Base-by-base conservation (phyloP, 2,113 vertebrate genomes). In the Cephalopholis sonnerati region DNA sequence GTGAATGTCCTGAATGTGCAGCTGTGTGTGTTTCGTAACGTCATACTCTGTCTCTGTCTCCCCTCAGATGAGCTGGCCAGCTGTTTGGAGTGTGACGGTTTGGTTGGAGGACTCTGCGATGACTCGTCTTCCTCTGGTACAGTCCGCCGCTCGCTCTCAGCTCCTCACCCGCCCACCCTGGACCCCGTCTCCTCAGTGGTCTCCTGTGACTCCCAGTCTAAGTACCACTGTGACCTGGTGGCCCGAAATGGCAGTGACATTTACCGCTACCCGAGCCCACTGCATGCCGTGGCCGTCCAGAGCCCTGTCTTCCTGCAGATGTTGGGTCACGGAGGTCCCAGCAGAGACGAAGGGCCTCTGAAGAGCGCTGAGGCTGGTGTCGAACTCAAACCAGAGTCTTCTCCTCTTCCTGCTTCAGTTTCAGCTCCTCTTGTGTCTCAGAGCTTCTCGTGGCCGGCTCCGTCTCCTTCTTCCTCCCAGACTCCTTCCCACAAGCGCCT, bases 211-310 rank as follows among this genome's bases (percentile, higher is more conserved):
- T 39, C 95, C 18, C 95, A 96, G 46, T 96, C 96, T 36, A 98
- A 96, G 92, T 97, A 95, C 86, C 97, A 97, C 85, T 97, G 96
- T 2, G 96, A 97, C 89, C 94, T 97, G 81, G 95, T 98, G 84
- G 96, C 96, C 84, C 96, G 95, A 91, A 98, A 97, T 0, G 95
- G 97, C 81, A 96, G 86, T 1, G 97, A 99, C 0, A 83, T 98
- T 12, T 98, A 97, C 87, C 96, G 96, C 58, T 98, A 98, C 81
- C 97, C 97, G 15, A 98, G 97, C 73, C 98, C 97, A 0, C 96
- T 98, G 57, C 97, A 98, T 1, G 97, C 97, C 0, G 96, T 97
- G 39, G 97, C 96, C 0, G 95, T 98, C 63, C 97, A 98, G 90
- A 97, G 96, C 84, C 97, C 96, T 1, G 95, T 95, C 90, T 97